phyloP scores from a whole-genome alignment of 2,113 vertebrate species.

The pig (Sus scrofa) region T2T-Sscrofa CM000830.6:96660001-96660500 shows the following conservation, averaged over 20 bases:
- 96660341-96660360: no score
- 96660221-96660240: no score
- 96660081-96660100: constrained; percentile 46
- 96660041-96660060: background rate
- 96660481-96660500: constrained; percentile 50
- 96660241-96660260: no score
- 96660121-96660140: no score
- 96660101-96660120: constrained; percentile 45
- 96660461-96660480: constrained; percentile 46
- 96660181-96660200: no score
- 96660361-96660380: constrained; percentile 48
- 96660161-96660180: no score
- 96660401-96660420: constrained; percentile 57
- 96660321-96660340: no score
- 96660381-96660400: constrained; percentile 4
- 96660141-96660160: no score
- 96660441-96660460: constrained; percentile 49
- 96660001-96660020: constrained; percentile 34
- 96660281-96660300: no score
- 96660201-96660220: no score
- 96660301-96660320: no score
- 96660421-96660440: constrained; percentile 57
- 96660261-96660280: no score
- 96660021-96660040: constrained; percentile 18
- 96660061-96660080: background rate